These are phyloP conservation scores for Andrena minutula DNA, from an alignment of 2,888 invertebrate species.

Conservation along the genomic window DNA sequence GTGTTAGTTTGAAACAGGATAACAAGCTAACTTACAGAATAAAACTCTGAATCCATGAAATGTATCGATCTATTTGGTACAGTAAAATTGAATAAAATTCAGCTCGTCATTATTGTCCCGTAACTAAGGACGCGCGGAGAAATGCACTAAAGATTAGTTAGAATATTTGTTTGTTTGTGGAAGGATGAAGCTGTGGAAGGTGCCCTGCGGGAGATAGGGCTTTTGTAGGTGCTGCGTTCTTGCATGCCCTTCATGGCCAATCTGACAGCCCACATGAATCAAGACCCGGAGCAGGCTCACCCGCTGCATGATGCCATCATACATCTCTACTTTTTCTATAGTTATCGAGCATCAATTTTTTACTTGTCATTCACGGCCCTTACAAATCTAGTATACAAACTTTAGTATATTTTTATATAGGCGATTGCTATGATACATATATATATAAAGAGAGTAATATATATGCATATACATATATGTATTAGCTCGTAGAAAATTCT, in stretches of 20 bases:
- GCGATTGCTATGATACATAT: conserved; percentile 20
- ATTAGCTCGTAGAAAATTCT: conserved; percentile 21
- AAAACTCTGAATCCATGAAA: conserved; percentile 6
- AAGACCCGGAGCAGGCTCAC: conserved; percentile 75
- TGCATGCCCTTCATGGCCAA: conserved; percentile 76
- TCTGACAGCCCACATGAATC: conserved; percentile 74
- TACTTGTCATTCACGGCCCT: conserved; percentile 44
- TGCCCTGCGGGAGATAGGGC: conserved; percentile 96
- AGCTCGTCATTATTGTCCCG: conserved; percentile 52
- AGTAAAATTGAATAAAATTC: conserved; percentile 29
- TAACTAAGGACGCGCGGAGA: conserved; percentile 55
- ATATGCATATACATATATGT: conserved; percentile 26
- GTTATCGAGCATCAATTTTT: conserved; percentile 59
- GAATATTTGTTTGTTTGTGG: conserved; percentile 83
- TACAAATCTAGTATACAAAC: conserved; percentile 44
- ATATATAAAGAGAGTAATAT: conserved; percentile 36
- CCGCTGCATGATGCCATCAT: conserved; percentile 77
- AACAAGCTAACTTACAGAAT: conserved; percentile 24
- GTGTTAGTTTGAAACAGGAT: conserved; percentile 8
- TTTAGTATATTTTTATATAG: conserved; percentile 54
- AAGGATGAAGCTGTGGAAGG: conserved; percentile 98
- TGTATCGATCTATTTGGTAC: conserved; percentile 12
- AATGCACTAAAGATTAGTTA: conserved; percentile 78
- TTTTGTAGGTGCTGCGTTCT: conserved; percentile 88
- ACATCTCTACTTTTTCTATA: conserved; percentile 71